Evolutionary conservation across 2,888 invertebrate species (phyloP).

Genomic region (Nasonia oneida): DNA sequence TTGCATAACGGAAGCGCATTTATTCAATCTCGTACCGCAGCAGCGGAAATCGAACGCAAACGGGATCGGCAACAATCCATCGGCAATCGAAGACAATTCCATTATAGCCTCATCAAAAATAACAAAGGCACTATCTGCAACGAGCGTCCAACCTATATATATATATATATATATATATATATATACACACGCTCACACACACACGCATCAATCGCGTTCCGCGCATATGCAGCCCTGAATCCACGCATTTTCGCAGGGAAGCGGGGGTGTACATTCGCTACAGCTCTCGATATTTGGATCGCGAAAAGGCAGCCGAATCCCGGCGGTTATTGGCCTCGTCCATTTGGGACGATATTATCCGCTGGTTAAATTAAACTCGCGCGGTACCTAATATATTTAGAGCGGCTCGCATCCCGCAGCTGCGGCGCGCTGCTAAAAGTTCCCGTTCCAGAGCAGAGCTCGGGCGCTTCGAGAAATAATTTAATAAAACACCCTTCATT

Average conservation of each 20-base stretch:
- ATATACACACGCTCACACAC: no score
- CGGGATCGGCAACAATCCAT: slow-evolving; percentile 5
- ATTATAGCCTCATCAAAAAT: slow-evolving; percentile 23
- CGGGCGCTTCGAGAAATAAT: slow-evolving; percentile 59
- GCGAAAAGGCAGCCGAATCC: slow-evolving; percentile 29
- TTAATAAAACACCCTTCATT: slow-evolving; percentile 68
- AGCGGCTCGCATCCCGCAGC: slow-evolving; percentile 24
- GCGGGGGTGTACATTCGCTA: not conserved
- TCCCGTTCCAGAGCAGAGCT: not conserved
- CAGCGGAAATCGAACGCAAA: not conserved
- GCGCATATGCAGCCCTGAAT: not conserved
- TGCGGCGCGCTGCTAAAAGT: not conserved
- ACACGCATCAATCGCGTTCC: no score
- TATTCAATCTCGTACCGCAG: not conserved
- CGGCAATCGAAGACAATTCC: slow-evolving; percentile 10
- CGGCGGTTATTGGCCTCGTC: slow-evolving; percentile 57
- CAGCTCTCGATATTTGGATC: slow-evolving; percentile 48
- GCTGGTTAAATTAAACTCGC: slow-evolving; percentile 41
- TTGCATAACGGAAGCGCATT: no score
- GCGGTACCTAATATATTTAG: slow-evolving; percentile 31
- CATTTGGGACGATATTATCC: slow-evolving; percentile 60
- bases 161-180: no score
- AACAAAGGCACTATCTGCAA: not conserved
- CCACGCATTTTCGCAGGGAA: slow-evolving; percentile 16
- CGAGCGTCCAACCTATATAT: no score